Evolutionary conservation across 2,797 vertebrate genomes (phyloP), one percentile per base, ranked within the genome.

Genomic region (Periophthalmus magnuspinnatus): DNA sequence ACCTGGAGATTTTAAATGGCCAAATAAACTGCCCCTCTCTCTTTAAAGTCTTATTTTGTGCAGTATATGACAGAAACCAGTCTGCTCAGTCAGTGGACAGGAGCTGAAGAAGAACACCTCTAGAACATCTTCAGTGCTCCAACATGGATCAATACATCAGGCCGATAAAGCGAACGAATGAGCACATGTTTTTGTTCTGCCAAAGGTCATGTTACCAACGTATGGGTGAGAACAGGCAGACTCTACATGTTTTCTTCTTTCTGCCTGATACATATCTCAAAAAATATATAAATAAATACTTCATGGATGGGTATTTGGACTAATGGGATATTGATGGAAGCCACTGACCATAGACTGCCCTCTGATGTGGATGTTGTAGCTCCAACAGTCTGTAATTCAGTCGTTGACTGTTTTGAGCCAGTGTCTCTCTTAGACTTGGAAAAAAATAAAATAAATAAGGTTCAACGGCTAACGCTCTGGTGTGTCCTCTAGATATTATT

Each of bases 291-390:
- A 3, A 34, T 34, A 41, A 11, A 11, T 41, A 41, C 38, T 41
- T 9, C 36, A 38, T 9, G 36, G 76, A 81, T n/a, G 36, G 78
- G 81, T 76, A 77, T 34, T 67, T 71, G 61, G 80, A 65, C 73
- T 78, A 84, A 86, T 84, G 71, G 72, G 72, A 80, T 59, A 75
- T 75, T 73, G 87, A 10, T 4, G 38, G 38, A 10, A 41, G 38
- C 2, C 9, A n/a, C n/a, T n/a, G n/a, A n/a, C n/a, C n/a, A n/a
- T n/a, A n/a, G n/a, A n/a, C n/a, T n/a, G n/a, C n/a, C n/a, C n/a
- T n/a, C n/a, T n/a, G n/a, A n/a, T n/a, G n/a, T n/a, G n/a, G n/a
- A n/a, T n/a, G n/a, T n/a, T n/a, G n/a, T n/a, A n/a, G n/a, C n/a
- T n/a, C n/a, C n/a, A n/a, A n/a, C n/a, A n/a, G n/a, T n/a, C n/a